Conservation (phyloP, 2,888 invertebrate genomes). For the Subacronicta megacephala region DNA sequence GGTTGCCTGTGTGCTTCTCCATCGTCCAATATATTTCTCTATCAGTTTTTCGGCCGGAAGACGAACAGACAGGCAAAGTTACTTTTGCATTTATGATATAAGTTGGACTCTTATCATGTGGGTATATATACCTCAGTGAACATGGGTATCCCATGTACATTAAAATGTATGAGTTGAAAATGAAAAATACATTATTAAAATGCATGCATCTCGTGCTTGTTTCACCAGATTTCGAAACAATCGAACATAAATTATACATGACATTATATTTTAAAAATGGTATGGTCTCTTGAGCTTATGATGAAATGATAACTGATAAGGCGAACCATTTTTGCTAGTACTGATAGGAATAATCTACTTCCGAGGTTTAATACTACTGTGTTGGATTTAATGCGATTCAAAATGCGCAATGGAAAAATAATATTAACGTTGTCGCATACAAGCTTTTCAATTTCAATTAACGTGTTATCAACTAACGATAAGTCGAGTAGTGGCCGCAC, state of each 20-base stretch:
- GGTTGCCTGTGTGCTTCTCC: no score
- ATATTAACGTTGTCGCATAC: slow-evolving; percentile 11
- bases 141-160: no score
- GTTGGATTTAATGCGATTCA: slow-evolving; percentile 9
- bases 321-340: slow-evolving; percentile 25
- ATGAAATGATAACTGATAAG: slow-evolving; percentile 46
- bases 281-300: slow-evolving; percentile 47
- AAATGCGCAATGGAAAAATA: slow-evolving; percentile 18
- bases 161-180: neutral
- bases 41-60: no score
- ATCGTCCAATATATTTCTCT: no score
- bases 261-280: slow-evolving; percentile 22
- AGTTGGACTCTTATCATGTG: no score
- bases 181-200: slow-evolving; percentile 11
- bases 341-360: slow-evolving; percentile 19
- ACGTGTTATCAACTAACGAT: slow-evolving; percentile 29
- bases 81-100: no score
- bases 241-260: slow-evolving; percentile 20
- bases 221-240: slow-evolving; percentile 28
- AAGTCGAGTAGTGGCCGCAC: slow-evolving; percentile 25
- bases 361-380: slow-evolving; percentile 11
- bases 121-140: no score
- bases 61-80: no score
- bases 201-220: slow-evolving; percentile 26
- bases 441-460: slow-evolving; percentile 25